phyloP scores from a whole-genome alignment of 1,140 invertebrate genomes.

The Caenorhabditis latens region DNA sequence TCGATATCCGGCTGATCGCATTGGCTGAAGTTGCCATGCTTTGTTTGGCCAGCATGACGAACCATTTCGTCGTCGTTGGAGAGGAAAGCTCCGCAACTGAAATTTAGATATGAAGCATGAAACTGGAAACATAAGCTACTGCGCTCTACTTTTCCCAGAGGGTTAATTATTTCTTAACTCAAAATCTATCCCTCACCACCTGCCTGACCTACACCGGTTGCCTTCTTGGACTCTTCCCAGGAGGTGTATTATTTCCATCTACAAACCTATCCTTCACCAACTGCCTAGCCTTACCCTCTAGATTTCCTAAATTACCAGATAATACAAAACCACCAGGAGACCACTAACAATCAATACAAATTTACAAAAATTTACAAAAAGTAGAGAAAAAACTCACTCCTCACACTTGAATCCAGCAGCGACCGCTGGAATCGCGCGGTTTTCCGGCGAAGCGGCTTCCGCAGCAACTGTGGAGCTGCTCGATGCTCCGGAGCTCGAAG shows the following conservation, averaged over 20 bases:
- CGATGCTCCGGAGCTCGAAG: neutral
- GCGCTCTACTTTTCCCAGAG: too few relatives aligned
- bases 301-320: neutral
- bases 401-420: conserved; percentile 33
- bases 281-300: too few relatives aligned
- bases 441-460: neutral
- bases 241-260: too few relatives aligned
- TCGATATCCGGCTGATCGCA: conserved; percentile 85
- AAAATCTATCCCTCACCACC: too few relatives aligned
- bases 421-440: too few relatives aligned
- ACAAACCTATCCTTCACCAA: too few relatives aligned
- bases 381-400: conserved; percentile 50
- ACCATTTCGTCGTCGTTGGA: conserved; percentile 85
- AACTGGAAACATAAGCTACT: too few relatives aligned
- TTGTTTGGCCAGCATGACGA: conserved; percentile 90
- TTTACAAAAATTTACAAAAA: too few relatives aligned
- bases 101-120: conserved; percentile 45
- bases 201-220: too few relatives aligned
- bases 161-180: too few relatives aligned
- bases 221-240: too few relatives aligned
- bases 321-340: neutral
- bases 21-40: conserved; percentile 90
- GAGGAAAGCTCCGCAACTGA: conserved; percentile 88
- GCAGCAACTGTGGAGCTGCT: neutral
- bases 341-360: neutral